These are phyloP conservation scores for Henicopernis longicauda DNA, from an alignment of 2,113 vertebrate species.

Conservation along the genomic window DNA sequence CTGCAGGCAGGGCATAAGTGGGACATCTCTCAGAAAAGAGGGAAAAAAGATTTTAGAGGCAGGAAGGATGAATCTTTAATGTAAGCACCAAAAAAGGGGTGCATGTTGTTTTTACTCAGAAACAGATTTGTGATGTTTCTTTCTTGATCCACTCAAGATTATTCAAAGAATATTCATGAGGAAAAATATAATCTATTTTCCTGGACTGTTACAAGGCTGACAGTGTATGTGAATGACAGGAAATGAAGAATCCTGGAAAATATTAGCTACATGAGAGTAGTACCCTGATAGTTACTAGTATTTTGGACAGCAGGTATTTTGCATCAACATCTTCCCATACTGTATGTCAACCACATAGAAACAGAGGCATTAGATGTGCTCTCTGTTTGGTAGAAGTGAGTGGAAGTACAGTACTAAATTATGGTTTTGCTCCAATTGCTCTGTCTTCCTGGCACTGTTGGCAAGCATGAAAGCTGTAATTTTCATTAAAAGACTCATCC, in stretches of 20 bases:
- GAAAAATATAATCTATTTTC: not conserved
- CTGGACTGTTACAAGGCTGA: not conserved
- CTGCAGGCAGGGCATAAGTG: rapidly evolving
- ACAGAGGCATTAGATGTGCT: not conserved
- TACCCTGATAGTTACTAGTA: not conserved
- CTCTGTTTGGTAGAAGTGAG: not conserved
- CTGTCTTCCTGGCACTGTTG: not conserved
- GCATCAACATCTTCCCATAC: not conserved
- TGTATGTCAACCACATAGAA: not conserved
- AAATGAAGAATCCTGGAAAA: not conserved
- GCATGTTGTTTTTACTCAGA: not conserved
- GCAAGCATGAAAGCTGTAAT: slow-evolving; percentile 64
- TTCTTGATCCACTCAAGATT: not conserved
- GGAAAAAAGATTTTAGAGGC: not conserved
- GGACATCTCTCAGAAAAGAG: not conserved
- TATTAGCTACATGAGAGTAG: rapidly evolving
- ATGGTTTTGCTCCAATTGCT: slow-evolving; percentile 13
- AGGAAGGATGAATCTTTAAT: not conserved
- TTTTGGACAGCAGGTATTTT: not conserved
- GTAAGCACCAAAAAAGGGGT: not conserved
- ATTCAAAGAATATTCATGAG: not conserved
- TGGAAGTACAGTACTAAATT: slow-evolving; percentile 13
- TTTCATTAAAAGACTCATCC: slow-evolving; percentile 63
- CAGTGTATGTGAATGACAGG: not conserved
- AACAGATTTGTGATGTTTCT: not conserved